Evolutionary conservation across 2,888 invertebrate species (phyloP), one percentile per base, ranked within the genome.

Genomic region (Andrena trimmerana): DNA sequence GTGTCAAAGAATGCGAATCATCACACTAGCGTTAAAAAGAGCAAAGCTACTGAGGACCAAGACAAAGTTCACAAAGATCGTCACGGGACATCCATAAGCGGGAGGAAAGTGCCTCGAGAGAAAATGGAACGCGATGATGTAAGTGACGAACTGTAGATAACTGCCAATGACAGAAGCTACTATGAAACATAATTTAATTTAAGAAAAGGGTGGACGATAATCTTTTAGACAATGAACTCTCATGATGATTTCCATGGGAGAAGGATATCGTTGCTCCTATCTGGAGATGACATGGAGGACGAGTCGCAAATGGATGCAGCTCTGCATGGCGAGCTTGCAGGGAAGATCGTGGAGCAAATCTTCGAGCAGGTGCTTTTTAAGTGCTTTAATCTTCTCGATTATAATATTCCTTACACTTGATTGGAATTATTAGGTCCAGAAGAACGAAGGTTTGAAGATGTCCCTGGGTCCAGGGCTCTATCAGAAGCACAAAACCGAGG

Each of bases 281-380:
- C 80, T 16, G 81, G 85, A 27, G 90, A 91, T 52, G 84, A 90
- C 59, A 71, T 87, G 72, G 88, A 90, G 29, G 91, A 92, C 68
- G 91, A 91, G 54, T 91, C 92, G 4, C 91, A 91, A 65, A 91
- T 92, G 74, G 85, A 89, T 59, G 69, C 87, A 36, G 91, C 92
- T 13, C 67, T 90, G 8, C 88, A 85, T 31, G 93, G 92, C 2
- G 90, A 92, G 42, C 83, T 93, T n/a, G 92, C 92, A 7, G 90
- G 88, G 13, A 90, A 91, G 81, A 93, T 93, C 42, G 91, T 92
- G 27, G 89, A 92, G 29, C 88, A 86, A 48, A 91, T 93, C 70
- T 90, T 92, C 70, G 87, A 90, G 57, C 87, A 91, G 84, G 93
- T 92, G 85, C n/a, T 6, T 2, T 27, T 27, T 16, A 16, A 33